phyloP scores from a whole-genome alignment of 2,113 vertebrate species.

The Ceyx margarethae region DNA sequence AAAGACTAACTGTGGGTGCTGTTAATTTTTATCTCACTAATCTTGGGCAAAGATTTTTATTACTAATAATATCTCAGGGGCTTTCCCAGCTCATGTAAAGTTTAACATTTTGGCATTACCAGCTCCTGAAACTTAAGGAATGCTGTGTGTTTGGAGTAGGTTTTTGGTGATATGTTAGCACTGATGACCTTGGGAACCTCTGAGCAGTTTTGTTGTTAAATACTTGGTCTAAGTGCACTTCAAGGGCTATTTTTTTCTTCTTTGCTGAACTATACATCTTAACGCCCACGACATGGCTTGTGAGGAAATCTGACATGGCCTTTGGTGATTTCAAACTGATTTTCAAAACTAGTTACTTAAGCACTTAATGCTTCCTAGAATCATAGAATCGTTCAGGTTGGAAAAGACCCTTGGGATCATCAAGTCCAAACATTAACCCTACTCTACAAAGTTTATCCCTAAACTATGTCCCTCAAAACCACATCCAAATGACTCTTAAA shows the following conservation, averaged over 20 bases:
- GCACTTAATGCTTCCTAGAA: not conserved
- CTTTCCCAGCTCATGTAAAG: not conserved
- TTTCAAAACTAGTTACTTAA: not conserved
- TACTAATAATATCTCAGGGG: not conserved
- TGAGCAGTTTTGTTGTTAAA: not conserved
- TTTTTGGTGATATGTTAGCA: not conserved
- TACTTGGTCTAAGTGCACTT: not conserved
- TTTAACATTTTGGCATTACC: not conserved
- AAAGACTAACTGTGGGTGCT: not conserved
- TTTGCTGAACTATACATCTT: not conserved
- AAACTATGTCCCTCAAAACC: no score
- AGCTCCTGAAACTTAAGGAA: not conserved
- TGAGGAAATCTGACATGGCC: not conserved
- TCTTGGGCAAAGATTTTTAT: not conserved
- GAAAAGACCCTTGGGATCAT: no score
- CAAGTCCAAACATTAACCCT: no score
- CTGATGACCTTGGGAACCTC: not conserved
- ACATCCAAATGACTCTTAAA: no score
- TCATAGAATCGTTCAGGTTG: no score
- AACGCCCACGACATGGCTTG: not conserved
- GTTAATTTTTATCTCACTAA: not conserved
- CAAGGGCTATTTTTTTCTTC: not conserved
- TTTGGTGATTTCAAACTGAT: not conserved
- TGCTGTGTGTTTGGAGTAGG: not conserved
- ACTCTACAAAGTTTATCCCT: no score